phyloP scores from a whole-genome alignment of 2,797 vertebrate species.

The Scomberomorus guttatus region DNA sequence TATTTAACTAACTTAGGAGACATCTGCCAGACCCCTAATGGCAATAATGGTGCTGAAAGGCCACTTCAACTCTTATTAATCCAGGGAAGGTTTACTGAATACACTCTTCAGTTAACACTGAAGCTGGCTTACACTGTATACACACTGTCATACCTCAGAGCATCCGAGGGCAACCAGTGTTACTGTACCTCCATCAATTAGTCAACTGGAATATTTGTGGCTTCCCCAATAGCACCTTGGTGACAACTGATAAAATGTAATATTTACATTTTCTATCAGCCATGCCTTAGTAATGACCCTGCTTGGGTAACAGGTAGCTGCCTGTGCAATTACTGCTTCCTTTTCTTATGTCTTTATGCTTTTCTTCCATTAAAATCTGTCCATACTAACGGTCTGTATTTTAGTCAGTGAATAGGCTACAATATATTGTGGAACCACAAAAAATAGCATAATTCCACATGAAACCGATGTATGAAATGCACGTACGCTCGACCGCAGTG shows the following conservation, averaged over 20 bases:
- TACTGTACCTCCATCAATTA: conserved; percentile 25
- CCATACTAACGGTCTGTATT: neutral
- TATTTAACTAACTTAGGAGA: neutral
- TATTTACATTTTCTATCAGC: conserved; percentile 45
- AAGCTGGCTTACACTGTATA: conserved; percentile 13
- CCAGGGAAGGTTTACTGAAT: conserved; percentile 30
- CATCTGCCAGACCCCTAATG: neutral
- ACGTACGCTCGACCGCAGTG: neutral
- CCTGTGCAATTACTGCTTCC: conserved; percentile 26
- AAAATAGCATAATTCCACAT: neutral
- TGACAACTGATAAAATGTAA: conserved; percentile 34
- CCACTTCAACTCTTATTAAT: conserved; percentile 36
- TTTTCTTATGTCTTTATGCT: neutral
- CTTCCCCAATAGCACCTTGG: conserved; percentile 32
- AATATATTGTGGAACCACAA: neutral
- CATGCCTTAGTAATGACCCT: conserved; percentile 22
- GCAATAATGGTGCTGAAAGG: neutral
- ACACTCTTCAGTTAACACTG: conserved; percentile 9
- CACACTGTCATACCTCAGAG: conserved; percentile 8
- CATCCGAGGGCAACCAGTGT: conserved; percentile 5
- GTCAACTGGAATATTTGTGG: conserved; percentile 32
- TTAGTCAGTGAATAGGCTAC: neutral
- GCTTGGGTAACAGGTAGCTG: conserved; percentile 9
- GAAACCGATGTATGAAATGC: neutral
- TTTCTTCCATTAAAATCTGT: conserved; percentile 17